These are phyloP conservation scores for Coenonympha glycerion DNA, from an alignment of 2,888 invertebrate genomes.

Conservation along the genomic window DNA sequence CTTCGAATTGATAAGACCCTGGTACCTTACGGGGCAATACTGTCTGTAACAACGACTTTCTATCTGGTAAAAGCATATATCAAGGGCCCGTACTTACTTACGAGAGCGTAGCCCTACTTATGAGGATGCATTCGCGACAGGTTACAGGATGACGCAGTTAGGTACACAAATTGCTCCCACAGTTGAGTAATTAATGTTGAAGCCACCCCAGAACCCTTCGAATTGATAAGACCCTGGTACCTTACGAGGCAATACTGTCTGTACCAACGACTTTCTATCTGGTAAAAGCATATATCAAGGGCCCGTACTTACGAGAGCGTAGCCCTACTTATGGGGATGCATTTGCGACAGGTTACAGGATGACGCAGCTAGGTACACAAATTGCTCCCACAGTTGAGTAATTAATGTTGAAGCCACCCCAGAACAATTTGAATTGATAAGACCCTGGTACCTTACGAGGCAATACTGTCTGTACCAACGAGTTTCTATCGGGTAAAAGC, in stretches of 20 bases:
- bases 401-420: slow-evolving; percentile 21
- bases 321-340: no score
- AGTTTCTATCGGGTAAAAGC: not conserved
- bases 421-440: not conserved
- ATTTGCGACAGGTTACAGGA: no score
- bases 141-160: no score
- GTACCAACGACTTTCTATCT: no score
- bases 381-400: no score
- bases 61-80: not conserved
- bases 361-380: no score
- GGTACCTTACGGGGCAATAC: not conserved
- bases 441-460: not conserved
- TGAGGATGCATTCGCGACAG: no score
- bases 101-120: not conserved
- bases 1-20: not conserved
- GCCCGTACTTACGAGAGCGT: not conserved
- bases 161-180: no score
- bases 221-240: not conserved
- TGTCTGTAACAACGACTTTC: no score
- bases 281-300: not conserved
- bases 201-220: slow-evolving; percentile 8
- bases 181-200: slow-evolving; percentile 23
- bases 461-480: not conserved
- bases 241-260: not conserved
- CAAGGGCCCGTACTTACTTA: not conserved